These are phyloP conservation scores for Pygmarrhopalites habei DNA, from an alignment of 1,140 invertebrate genomes.

Conservation along the genomic window DNA sequence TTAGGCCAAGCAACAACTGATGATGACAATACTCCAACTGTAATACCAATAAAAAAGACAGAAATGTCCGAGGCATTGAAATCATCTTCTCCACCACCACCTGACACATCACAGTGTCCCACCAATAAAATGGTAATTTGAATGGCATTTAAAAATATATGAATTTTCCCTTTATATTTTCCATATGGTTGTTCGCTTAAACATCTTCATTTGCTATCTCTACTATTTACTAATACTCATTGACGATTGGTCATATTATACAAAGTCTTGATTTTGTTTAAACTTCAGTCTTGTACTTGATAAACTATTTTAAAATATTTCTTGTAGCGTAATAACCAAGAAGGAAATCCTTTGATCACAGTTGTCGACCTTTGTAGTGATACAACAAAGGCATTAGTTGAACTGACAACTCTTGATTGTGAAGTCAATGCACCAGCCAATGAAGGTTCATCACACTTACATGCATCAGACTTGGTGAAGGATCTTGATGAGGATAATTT, in stretches of 20 bases:
- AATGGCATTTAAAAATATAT: background rate
- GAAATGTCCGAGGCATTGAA: too few species aligned
- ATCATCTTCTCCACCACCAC: too few species aligned
- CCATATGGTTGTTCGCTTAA: background rate
- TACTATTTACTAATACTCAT: background rate
- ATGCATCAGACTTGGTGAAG: constrained; percentile 49
- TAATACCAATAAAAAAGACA: too few species aligned
- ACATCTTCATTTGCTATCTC: background rate
- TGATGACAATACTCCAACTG: too few species aligned
- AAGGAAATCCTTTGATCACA: background rate
- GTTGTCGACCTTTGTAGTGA: background rate
- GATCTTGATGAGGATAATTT: constrained; percentile 46
- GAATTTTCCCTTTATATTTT: too few species aligned
- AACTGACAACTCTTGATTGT: constrained; percentile 51
- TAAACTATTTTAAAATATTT: background rate
- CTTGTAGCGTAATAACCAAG: background rate
- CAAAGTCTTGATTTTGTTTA: background rate
- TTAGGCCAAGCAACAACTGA: too few species aligned
- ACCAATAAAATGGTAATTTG: too few species aligned
- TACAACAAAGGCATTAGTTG: constrained; percentile 24
- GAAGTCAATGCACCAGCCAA: constrained; percentile 52
- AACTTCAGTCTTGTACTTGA: background rate
- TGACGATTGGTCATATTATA: background rate
- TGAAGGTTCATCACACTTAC: constrained; percentile 43
- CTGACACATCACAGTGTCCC: too few species aligned